These are phyloP conservation scores for Pituophis catenifer DNA, from an alignment of 2,113 vertebrate genomes.

Conservation along the genomic window DNA sequence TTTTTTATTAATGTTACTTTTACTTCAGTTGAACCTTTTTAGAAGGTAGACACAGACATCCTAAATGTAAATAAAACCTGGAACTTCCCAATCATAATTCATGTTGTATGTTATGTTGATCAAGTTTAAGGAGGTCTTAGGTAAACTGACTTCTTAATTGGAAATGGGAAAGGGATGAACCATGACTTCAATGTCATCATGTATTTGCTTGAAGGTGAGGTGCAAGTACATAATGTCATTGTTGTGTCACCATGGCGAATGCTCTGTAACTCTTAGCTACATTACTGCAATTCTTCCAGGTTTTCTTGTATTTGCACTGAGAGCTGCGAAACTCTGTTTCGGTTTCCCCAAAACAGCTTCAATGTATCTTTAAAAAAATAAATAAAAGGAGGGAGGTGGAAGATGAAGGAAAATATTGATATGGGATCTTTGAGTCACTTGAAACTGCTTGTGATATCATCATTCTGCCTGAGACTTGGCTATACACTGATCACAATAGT, in stretches of 20 bases:
- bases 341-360: not conserved
- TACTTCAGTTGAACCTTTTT: not conserved
- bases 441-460: not conserved
- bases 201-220: not conserved
- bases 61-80: not conserved
- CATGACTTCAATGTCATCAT: not conserved
- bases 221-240: not conserved
- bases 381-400: not conserved
- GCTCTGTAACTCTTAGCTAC: not conserved
- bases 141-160: not conserved
- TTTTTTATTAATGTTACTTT: not conserved
- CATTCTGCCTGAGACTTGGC: not conserved
- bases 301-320: not conserved
- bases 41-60: not conserved
- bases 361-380: not conserved
- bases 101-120: not conserved
- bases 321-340: not conserved
- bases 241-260: not conserved
- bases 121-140: not conserved
- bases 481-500: not conserved
- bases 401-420: not conserved
- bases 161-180: not conserved
- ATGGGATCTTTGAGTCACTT: not conserved
- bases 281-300: not conserved
- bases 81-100: not conserved